A percentile compares a stretch with the other conserved stretches of the same genome.
phyloP scores from a whole-genome alignment of 2,113 vertebrate species.

The Pristiophorus japonicus region DNA sequence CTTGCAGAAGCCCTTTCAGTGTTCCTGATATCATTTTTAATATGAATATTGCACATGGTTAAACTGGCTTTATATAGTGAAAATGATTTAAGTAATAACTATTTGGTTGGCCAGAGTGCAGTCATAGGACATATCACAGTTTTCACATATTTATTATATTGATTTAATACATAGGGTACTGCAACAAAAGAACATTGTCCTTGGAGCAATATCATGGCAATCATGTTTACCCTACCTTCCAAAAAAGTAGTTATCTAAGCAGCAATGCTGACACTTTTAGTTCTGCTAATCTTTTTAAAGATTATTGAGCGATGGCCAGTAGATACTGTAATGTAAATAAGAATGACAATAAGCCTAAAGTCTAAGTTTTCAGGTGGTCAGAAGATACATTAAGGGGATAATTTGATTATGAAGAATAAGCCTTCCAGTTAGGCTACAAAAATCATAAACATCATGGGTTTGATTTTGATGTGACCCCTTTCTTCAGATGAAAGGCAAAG shows the following conservation, averaged over 20 bases:
- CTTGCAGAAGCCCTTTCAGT: background rate
- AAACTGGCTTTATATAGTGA: background rate
- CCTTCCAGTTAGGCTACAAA: background rate
- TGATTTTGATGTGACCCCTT: background rate
- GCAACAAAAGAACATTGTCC: background rate
- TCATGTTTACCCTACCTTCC: background rate
- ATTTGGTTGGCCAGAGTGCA: background rate
- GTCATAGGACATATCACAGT: background rate
- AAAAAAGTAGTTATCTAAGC: background rate
- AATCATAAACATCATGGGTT: background rate
- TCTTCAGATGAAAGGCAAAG: background rate
- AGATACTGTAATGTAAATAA: background rate
- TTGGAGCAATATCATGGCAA: background rate
- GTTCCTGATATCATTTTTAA: background rate
- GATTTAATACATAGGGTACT: background rate
- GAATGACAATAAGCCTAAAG: background rate
- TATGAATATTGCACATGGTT: background rate
- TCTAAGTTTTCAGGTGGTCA: background rate
- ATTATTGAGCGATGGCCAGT: background rate
- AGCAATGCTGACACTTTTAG: background rate
- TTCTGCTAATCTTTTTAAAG: background rate
- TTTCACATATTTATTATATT: background rate
- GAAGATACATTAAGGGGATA: background rate
- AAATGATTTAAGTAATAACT: background rate
- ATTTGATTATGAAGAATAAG: too few species aligned